Conservation (phyloP, 2,797 vertebrate species). For the Oryzias sinensis region DNA sequence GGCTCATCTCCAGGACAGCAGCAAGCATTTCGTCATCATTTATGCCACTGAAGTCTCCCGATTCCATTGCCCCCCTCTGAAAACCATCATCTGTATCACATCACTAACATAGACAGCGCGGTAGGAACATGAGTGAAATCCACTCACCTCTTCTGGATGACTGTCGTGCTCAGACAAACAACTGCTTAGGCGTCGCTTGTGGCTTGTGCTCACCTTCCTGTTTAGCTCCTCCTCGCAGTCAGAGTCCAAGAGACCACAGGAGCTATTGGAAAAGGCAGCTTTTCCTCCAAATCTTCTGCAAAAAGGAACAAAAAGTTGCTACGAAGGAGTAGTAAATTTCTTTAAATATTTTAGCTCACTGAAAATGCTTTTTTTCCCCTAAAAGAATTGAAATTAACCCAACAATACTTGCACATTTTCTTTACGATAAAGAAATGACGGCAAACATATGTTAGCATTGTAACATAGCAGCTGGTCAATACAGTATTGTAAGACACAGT, state of each 20-base stretch:
- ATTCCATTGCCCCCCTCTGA: slow-evolving; percentile 76
- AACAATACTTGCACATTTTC: no score
- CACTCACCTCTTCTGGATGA: slow-evolving; percentile 73
- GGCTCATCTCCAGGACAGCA: slow-evolving; percentile 92
- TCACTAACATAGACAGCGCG: no score
- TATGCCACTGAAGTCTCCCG: slow-evolving; percentile 81
- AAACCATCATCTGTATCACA: slow-evolving; percentile 36
- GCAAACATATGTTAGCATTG: no score
- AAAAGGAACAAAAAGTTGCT: background rate
- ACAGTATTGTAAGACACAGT: no score
- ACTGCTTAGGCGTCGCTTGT: slow-evolving; percentile 82
- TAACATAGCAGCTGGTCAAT: no score
- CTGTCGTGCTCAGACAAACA: slow-evolving; percentile 75
- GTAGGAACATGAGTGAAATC: rapidly evolving
- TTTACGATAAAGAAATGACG: no score
- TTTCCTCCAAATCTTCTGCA: slow-evolving; percentile 87
- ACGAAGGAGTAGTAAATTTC: background rate
- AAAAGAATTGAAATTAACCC: no score
- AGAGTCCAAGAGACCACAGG: slow-evolving; percentile 81
- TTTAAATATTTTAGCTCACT: no score
- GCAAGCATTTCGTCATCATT: slow-evolving; percentile 94
- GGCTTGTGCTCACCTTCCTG: slow-evolving; percentile 77
- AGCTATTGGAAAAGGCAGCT: slow-evolving; percentile 71
- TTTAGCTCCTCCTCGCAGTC: slow-evolving; percentile 90
- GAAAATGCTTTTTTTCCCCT: no score